Conservation (phyloP, 2,888 invertebrate genomes). For the Neoascia interrupta region DNA sequence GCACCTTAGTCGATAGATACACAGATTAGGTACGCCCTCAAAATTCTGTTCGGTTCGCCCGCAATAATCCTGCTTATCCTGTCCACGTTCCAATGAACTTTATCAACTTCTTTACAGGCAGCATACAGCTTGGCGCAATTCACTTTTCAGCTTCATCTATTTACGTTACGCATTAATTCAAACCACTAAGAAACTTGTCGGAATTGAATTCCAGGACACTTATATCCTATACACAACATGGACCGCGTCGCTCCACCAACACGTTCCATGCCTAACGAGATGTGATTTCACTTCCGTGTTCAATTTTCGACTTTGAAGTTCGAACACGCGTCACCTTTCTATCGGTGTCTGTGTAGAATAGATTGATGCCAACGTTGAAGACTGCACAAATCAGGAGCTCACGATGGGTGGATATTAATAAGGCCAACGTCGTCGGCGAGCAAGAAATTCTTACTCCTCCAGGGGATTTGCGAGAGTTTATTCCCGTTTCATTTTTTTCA, state of each 20-base stretch:
- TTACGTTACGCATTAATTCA: conserved; percentile 60
- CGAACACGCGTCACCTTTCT: conserved; percentile 66
- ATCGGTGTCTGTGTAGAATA: conserved; percentile 16
- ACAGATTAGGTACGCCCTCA: conserved; percentile 33
- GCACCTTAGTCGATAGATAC: conserved; percentile 57
- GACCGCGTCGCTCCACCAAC: conserved; percentile 36
- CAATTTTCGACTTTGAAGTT: conserved; percentile 64
- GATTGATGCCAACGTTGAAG: conserved; percentile 37
- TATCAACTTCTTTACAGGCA: neutral
- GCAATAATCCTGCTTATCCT: conserved; percentile 52
- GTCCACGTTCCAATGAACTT: conserved; percentile 59
- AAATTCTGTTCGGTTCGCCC: neutral
- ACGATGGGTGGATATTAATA: conserved; percentile 44
- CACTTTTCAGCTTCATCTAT: conserved; percentile 59
- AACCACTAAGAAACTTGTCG: conserved; percentile 54
- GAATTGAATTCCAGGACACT: conserved; percentile 55
- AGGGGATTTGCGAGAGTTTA: conserved; percentile 24
- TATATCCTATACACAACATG: no score
- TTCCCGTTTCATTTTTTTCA: neutral
- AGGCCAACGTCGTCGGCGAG: conserved; percentile 35
- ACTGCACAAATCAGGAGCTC: conserved; percentile 34
- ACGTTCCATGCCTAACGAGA: conserved; percentile 70
- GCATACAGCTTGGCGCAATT: conserved; percentile 20
- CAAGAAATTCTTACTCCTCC: conserved; percentile 38
- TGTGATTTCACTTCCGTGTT: conserved; percentile 69